Evolutionary conservation across 2,797 vertebrate genomes (phyloP), one percentile per base, ranked within the genome.

Genomic region (Eulemur coronatus): DNA sequence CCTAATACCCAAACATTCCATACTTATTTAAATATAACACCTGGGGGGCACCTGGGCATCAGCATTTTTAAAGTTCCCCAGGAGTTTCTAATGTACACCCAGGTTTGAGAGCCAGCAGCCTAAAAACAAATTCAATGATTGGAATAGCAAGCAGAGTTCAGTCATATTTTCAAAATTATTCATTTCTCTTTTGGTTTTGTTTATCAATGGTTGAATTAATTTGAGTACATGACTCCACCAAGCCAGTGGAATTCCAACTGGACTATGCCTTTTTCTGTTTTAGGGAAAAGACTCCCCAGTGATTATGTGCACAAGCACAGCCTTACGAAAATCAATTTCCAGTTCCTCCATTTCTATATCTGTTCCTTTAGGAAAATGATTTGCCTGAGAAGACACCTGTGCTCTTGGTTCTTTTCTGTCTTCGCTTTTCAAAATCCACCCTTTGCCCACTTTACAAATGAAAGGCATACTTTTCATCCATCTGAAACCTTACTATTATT

Each of bases 1-100:
- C 17, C 12, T 17, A 17, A 0, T 13, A 0, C 2, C 24, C 35
- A 52, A 17, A 4, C 0, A 4, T 30, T 24, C 46, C 50, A 33
- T 24, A 38, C 1, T 3, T n/a, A 50, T n/a, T 69, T 67, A 91
- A 50, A 41, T 38, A 69, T 22, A 41, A 67, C 1, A 7, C 35
- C 12, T 73, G 7, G 4, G 30, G 14, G 11, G 0, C 14, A n/a
- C 6, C 17, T 2, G 8, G 8, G 6, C 11, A 72, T 38, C 24
- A 7, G n/a, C 8, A 73, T 84, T 84, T 72, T 57, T 30, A 48
- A 82, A 46, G 26, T 7, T 13, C 15, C 6, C 22, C 5, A 30
- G 55, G 65, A 7, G n/a, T 7, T 79, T 88, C n/a, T 7, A 35
- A 75, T 38, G 6, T 26, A 46, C n/a, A 70, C 1, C 20, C n/a